Conservation (phyloP, 2,797 vertebrate species). For the Pelochelys cantorii region DNA sequence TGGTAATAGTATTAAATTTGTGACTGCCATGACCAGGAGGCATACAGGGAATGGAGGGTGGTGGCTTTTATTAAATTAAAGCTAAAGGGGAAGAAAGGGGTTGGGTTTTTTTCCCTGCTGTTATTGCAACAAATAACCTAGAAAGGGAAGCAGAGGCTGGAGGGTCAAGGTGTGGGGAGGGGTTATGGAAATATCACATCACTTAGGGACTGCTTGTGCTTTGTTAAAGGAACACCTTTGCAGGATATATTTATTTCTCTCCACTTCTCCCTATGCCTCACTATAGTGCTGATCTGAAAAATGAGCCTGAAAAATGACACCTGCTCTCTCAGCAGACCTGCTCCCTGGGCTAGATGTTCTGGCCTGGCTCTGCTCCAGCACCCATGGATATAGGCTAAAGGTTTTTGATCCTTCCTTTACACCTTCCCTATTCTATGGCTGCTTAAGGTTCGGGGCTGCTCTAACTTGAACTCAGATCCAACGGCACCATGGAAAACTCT, state of each 20-base stretch:
- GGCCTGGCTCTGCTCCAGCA: not conserved
- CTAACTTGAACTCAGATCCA: not conserved
- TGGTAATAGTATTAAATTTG: constrained; percentile 61
- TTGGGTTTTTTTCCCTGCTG: not conserved
- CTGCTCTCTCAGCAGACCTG: not conserved
- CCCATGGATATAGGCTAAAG: not conserved
- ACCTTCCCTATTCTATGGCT: not conserved
- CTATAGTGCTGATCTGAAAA: not conserved
- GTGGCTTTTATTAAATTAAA: constrained; percentile 47
- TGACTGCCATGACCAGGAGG: constrained; percentile 41
- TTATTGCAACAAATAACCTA: constrained; percentile 24
- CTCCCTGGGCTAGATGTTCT: not conserved
- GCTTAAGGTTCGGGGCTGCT: not conserved
- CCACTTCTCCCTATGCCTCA: not conserved
- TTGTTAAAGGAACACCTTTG: not conserved
- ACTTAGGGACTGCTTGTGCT: not conserved
- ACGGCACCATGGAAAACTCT: not conserved
- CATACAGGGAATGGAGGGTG: constrained; percentile 35
- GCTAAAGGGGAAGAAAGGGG: constrained; percentile 22
- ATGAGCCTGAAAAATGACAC: not conserved
- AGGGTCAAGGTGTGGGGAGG: not conserved
- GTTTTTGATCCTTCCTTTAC: not conserved
- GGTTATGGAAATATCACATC: not conserved
- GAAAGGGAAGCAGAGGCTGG: constrained; percentile 2
- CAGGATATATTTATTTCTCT: not conserved